phyloP scores from a whole-genome alignment of 2,797 vertebrate genomes.

The Chaunax sp. region DNA sequence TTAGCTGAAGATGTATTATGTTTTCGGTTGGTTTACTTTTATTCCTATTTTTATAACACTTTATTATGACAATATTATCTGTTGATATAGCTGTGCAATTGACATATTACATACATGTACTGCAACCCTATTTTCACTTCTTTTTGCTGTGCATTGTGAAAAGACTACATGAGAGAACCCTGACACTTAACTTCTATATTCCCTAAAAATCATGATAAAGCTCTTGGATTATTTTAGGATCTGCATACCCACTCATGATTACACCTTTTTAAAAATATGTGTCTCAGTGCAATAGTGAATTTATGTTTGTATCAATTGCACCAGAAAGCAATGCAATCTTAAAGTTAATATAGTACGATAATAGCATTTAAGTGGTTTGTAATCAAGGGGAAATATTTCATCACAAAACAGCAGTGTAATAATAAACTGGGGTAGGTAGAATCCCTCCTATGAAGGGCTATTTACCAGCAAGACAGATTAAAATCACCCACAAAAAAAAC shows the following conservation, averaged over 20 bases:
- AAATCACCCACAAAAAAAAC: slow-evolving; percentile 6
- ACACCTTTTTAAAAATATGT: no score
- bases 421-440: neutral
- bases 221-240: no score
- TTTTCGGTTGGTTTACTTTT: neutral
- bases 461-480: slow-evolving; percentile 8
- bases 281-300: no score
- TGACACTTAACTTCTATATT: neutral
- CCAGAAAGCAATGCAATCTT: no score
- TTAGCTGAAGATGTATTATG: neutral
- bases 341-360: no score
- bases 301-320: no score
- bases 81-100: no score
- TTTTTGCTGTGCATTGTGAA: no score
- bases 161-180: neutral
- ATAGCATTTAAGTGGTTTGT: neutral
- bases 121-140: neutral
- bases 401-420: neutral
- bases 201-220: slow-evolving; percentile 12
- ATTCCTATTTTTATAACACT: neutral
- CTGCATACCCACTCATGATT: no score
- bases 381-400: neutral
- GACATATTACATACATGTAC: neutral
- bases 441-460: no score
- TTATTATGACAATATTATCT: neutral